Base-by-base conservation (phyloP, 2,113 vertebrate species). In the Zosterops hypoxanthus region DNA sequence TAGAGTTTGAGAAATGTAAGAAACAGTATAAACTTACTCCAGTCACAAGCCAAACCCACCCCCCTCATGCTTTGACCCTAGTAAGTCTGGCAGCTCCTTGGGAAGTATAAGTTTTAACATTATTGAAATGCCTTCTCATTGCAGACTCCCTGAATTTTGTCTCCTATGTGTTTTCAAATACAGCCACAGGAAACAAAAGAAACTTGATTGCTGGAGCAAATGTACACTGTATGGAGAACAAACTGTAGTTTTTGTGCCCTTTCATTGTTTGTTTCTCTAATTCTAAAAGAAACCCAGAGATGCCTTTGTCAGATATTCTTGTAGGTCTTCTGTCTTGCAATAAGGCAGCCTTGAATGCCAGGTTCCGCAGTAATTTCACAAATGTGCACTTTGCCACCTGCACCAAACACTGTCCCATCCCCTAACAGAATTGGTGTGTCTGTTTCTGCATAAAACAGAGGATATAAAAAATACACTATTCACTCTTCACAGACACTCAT, bases 21-120 rank as follows among this genome's bases (percentile, higher is more conserved):
- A 59, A 82, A 57, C 2, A 36, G 20, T 15, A 60, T 22, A 73
- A 23, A 64, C 5, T 15, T 41, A 13, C 39, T 20, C 56, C 15
- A 56, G 3, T 25, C 24, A 22, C 4, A 4, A 24, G 9, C 15
- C 6, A 19, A 60, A 46, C 31, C 36, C 36, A 39, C 1, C 0
- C 14, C 3, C 29, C 3, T 25, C 17, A 46, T 1, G 1, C 23
- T 69, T 65, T 61, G 18, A 66, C 14, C 10, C 18, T 14, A 39
- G 3, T 22, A 57, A 65, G 8, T 22, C 11, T 28, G 14, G 21
- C 24, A 86, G 70, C 20, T 64, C 53, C 44, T 23, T 21, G 4
- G 14, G 23, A 83, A 84, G 33, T 6, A 7, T 3, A 34, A 69
- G 49, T 88, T 65, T 49, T 29, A 71, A 65, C 22, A 49, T 9